Evolutionary conservation across 2,113 vertebrate genomes (phyloP).

Genomic region (Corythornis vintsioides): DNA sequence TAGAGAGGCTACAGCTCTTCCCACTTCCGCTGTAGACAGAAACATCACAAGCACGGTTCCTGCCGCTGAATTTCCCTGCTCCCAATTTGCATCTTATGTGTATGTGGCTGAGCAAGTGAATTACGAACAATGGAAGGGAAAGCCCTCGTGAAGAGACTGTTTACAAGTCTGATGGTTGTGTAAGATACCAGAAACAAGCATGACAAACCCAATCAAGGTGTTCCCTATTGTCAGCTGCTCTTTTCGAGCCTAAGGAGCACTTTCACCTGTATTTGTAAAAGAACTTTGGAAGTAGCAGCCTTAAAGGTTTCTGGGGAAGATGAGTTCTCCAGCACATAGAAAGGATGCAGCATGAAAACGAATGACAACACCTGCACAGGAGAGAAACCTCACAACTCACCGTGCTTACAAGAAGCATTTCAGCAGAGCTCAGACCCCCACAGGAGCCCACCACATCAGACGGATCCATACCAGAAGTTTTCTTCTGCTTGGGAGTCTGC

Average conservation of each 20-base stretch:
- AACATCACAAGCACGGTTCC: not conserved
- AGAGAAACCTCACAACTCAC: not conserved
- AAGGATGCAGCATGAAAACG: not conserved
- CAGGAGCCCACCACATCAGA: not conserved
- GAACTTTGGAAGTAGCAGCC: not conserved
- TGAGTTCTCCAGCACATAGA: not conserved
- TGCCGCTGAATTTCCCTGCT: not conserved
- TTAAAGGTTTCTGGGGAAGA: not conserved
- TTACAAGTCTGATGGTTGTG: not conserved
- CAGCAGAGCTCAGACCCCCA: not conserved
- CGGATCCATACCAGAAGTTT: fast-evolving
- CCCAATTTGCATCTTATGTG: no score
- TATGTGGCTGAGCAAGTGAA: no score
- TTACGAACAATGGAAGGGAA: not conserved
- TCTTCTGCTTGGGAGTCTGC: not conserved
- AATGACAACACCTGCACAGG: not conserved
- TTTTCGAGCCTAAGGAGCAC: not conserved
- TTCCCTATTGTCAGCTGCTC: not conserved
- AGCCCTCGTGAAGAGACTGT: not conserved
- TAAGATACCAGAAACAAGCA: not conserved
- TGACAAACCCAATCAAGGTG: fast-evolving
- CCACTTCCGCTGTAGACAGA: not conserved
- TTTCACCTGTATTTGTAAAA: not conserved
- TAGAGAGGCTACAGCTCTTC: not conserved
- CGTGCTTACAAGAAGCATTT: not conserved